phyloP scores from a whole-genome alignment of 2,797 vertebrate genomes.

The Brachyrhaphis roseni region DNA sequence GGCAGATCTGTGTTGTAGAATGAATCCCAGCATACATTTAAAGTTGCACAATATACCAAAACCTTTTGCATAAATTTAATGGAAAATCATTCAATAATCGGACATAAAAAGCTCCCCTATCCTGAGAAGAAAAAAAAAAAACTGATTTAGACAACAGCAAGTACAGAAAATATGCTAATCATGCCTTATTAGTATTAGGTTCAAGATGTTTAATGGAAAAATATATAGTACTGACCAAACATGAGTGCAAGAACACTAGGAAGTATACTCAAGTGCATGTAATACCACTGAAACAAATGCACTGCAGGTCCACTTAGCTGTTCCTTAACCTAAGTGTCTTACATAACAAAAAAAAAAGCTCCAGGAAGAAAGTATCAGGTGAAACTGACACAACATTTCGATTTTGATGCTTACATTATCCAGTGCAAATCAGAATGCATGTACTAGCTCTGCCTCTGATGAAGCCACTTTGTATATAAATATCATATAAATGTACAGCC shows the following conservation, averaged over 20 bases:
- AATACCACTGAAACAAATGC: conserved; percentile 40
- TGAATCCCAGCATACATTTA: not conserved
- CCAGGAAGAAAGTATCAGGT: conserved; percentile 60
- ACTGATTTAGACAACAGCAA: not conserved
- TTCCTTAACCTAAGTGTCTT: conserved; percentile 51
- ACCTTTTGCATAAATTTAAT: not conserved
- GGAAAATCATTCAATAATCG: not conserved
- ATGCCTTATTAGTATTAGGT: not conserved
- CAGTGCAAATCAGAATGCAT: conserved; percentile 28
- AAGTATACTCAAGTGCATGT: conserved; percentile 12
- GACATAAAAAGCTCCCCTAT: not conserved
- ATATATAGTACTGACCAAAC: not conserved
- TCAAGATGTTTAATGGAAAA: conserved; percentile 3
- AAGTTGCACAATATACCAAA: not conserved
- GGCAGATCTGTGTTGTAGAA: not conserved
- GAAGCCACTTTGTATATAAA: conserved; percentile 20
- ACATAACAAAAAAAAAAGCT: conserved; percentile 44
- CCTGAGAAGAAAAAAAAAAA: not conserved
- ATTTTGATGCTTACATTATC: conserved; percentile 33
- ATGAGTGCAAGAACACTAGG: conserved; percentile 23
- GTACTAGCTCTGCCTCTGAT: conserved; percentile 27
- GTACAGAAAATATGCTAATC: not conserved
- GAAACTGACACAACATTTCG: conserved; percentile 46
- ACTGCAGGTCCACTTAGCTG: conserved; percentile 37
- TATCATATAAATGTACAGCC: not conserved